phyloP scores from a whole-genome alignment of 2,888 invertebrate genomes.

The Augochlorella aurata region DNA sequence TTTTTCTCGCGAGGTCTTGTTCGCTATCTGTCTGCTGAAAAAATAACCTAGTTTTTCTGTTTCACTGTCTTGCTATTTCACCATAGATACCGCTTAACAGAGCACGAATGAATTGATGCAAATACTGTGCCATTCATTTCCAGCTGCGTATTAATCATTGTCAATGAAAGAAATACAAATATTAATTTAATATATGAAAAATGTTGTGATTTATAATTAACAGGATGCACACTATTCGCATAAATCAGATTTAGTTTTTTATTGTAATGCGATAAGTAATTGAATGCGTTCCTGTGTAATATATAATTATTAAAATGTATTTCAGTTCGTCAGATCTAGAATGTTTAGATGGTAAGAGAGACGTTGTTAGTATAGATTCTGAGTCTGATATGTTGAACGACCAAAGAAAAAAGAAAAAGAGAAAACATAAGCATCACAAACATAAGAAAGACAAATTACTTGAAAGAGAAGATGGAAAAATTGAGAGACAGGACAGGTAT shows the following conservation, averaged over 20 bases:
- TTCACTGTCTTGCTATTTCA: conserved; percentile 16
- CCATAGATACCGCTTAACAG: conserved; percentile 12
- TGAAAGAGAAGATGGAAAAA: conserved; percentile 73
- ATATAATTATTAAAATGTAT: conserved; percentile 30
- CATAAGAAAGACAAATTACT: conserved; percentile 79
- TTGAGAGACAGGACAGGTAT: conserved; percentile 74
- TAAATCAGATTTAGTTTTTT: neutral
- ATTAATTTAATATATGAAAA: neutral
- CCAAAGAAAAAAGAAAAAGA: conserved; percentile 78
- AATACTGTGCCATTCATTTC: neutral
- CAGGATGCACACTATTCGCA: neutral
- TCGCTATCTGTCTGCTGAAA: conserved; percentile 2
- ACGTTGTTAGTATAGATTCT: conserved; percentile 71
- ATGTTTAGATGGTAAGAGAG: conserved; percentile 72
- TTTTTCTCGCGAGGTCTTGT: neutral
- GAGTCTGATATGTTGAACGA: conserved; percentile 74
- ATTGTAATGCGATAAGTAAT: neutral
- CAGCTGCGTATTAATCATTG: neutral
- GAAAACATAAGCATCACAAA: conserved; percentile 80
- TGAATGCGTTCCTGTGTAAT: neutral
- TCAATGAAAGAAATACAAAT: neutral
- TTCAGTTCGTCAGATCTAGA: conserved; percentile 78
- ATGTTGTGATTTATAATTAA: neutral
- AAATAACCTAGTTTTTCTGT: conserved; percentile 50
- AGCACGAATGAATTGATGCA: neutral